A percentile compares a stretch with the other conserved stretches of the same genome.
Evolutionary conservation across 2,797 vertebrate genomes (phyloP).

Genomic region (Gephyroberyx darwinii): DNA sequence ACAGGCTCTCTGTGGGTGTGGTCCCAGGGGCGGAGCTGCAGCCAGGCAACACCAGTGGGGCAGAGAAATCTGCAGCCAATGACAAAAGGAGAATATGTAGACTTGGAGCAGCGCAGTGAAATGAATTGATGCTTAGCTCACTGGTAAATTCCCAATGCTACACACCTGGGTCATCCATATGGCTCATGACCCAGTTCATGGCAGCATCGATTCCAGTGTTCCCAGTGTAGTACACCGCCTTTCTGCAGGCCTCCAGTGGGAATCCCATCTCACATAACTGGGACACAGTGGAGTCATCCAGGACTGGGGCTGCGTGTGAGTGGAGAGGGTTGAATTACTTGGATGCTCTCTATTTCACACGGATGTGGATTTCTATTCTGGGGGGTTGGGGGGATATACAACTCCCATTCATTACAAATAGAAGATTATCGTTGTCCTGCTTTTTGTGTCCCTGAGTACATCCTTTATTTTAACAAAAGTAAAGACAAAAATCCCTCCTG

Average conservation of each 20-base stretch:
- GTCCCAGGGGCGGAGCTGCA: slow-evolving; percentile 86
- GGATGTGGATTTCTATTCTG: background rate
- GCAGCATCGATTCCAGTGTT: slow-evolving; percentile 96
- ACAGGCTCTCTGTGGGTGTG: slow-evolving; percentile 87
- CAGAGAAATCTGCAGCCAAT: slow-evolving; percentile 89
- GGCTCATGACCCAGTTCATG: slow-evolving; percentile 99
- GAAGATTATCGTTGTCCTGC: background rate
- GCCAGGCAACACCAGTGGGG: slow-evolving; percentile 92
- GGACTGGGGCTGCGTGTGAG: slow-evolving; percentile 87
- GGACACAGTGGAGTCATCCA: slow-evolving; percentile 95
- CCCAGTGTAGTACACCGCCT: slow-evolving; percentile 97
- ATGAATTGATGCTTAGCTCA: background rate
- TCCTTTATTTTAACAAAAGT: background rate
- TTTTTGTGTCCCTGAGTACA: background rate
- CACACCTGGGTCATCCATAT: slow-evolving; percentile 98
- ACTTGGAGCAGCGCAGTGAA: background rate
- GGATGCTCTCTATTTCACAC: background rate
- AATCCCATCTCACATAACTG: slow-evolving; percentile 99
- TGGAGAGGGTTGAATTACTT: slow-evolving; percentile 50
- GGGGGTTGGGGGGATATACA: background rate
- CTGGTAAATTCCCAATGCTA: slow-evolving; percentile 9
- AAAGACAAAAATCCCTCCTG: background rate
- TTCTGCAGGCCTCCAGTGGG: slow-evolving; percentile 95
- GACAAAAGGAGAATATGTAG: slow-evolving; percentile 30
- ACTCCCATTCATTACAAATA: background rate